Percentiles rank a stretch among this genome's conserved stretches.
phyloP scores from a whole-genome alignment of 2,113 vertebrate species.

The Hassar affinis region DNA sequence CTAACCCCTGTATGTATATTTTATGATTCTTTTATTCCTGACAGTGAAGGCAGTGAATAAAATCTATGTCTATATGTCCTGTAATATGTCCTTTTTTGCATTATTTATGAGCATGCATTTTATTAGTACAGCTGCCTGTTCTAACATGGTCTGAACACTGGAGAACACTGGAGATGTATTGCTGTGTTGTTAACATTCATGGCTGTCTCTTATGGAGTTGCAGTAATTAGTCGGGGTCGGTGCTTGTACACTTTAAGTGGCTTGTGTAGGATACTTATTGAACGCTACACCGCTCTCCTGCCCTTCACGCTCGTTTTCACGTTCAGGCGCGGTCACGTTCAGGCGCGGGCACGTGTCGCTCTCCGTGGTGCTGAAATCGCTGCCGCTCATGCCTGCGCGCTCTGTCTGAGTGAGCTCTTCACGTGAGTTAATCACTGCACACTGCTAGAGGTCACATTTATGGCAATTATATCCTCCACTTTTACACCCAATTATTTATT shows the following conservation, averaged over 20 bases:
- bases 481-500: not conserved
- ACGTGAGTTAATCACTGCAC: not conserved
- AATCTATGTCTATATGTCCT: not conserved
- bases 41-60: not conserved
- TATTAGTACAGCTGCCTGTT: not conserved
- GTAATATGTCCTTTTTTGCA: no score
- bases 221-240: slow-evolving; percentile 29
- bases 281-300: slow-evolving; percentile 46
- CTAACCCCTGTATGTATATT: no score
- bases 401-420: not conserved
- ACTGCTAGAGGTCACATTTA: slow-evolving; percentile 15
- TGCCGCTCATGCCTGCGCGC: not conserved
- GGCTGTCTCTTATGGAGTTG: not conserved
- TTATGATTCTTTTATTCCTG: not conserved
- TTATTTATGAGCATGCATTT: not conserved
- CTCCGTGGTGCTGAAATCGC: slow-evolving; percentile 67
- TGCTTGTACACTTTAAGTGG: slow-evolving; percentile 43
- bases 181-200: slow-evolving; percentile 18
- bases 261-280: slow-evolving; percentile 47
- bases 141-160: not conserved
- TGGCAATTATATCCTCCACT: not conserved
- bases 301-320: slow-evolving; percentile 40
- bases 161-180: not conserved
- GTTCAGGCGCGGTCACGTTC: not conserved
- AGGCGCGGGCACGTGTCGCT: slow-evolving; percentile 46